Evolutionary conservation across 2,797 vertebrate genomes (phyloP), one percentile per base, ranked within the genome.

Genomic region (Smutsia gigantea): DNA sequence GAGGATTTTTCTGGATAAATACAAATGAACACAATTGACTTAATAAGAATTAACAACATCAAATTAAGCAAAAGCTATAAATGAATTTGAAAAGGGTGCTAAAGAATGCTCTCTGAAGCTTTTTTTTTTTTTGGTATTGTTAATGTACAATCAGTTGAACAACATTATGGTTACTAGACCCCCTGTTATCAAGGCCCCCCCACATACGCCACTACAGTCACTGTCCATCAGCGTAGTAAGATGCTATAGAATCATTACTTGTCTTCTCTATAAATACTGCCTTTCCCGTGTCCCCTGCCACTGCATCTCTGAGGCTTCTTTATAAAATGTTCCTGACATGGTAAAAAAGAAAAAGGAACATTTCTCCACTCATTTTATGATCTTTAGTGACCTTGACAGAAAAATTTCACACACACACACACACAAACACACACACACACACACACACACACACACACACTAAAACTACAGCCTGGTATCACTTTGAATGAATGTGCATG

Each of bases 11-110:
- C 75, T 87, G 37, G 59, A 78, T 93, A 90, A 78, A 64, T 57
- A 78, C 21, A 57, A 95, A 64, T 53, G 55, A 95, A 83, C 77
- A 77, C 69, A 83, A 66, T 3, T 83, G 71, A 95, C 14, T 92
- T 57, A 87, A 46, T 53, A 68, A 93, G 55, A 90, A 87, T 86
- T 79, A 90, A 93, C 31, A 78, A 91, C 39, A 93, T 77, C 37
- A 87, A 82, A 93, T 93, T 83, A 90, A 87, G 27, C 46, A 71
- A 90, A 90, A 21, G 61, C 37, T 64, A 51, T 7, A 93, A 27
- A 74, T 23, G 19, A 90, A 55, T 95, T 63, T 83, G 18, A 87
- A 90, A 87, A 55, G 9, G 53, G 12, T 87, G 27, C 39, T 53
- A 7, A 86, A 92, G 31, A 90, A 95, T 75, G 10, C 29, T 75